Evolutionary conservation across 2,797 vertebrate species (phyloP), one percentile per base, ranked within the genome.

Genomic region (Myotis findleyi): DNA sequence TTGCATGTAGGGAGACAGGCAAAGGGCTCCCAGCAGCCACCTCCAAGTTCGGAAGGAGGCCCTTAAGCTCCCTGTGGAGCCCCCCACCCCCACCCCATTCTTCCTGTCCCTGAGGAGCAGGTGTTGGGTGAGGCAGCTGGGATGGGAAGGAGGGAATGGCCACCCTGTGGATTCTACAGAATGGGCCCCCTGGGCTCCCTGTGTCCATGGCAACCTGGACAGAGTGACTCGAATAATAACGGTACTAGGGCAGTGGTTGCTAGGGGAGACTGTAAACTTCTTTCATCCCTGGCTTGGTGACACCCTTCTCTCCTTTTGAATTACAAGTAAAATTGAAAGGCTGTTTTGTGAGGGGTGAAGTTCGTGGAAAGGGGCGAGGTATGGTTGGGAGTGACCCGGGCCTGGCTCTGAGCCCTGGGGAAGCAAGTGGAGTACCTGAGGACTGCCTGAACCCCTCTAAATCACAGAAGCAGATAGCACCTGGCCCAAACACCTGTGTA

Each of bases 231-330:
- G 97, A 99, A 98, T 98, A 97, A 83, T 66, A 83, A 83, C 87
- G 75, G 98, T 98, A 96, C 98, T 97, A 98, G 98, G 98, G 98
- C n/a, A 64, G 96, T 96, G 71, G 99, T 99, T 98, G 97, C 99
- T 98, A 97, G 18, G 98, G 98, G 98, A 93, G 94, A 99, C 97
- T 87, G 98, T 98, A 99, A 99, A 99, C 99, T 93, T 73, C 80
- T 85, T 82, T 81, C 57, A 89, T 85, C 47, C 49, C 10, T 16
- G 27, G 85, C 85, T 57, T 44, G 73, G 66, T 80, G 88, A 86
- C 57, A 47, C 87, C 93, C 49, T 75, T 89, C 73, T 94, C 93
- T 53, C 38, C 16, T 90, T 91, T 94, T 71, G 59, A 92, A 93
- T 93, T 84, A 55, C 33, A 49, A 96, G 85, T 57, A 38, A 79